Evolutionary conservation across 2,797 vertebrate species (phyloP).

Genomic region (Sandelia bainsii): DNA sequence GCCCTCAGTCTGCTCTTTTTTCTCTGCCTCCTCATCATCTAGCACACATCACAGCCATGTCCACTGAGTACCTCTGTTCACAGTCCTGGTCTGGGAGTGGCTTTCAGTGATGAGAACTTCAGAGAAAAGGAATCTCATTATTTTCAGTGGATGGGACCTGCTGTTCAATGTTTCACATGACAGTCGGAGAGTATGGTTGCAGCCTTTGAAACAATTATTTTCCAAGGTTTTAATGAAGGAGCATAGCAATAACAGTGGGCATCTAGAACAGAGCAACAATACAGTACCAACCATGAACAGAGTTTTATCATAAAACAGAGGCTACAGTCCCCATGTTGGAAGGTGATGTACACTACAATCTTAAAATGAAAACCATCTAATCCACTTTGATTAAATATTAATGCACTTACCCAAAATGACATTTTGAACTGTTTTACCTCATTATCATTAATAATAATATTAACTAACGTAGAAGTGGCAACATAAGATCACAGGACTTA

Average conservation of each 20-base stretch:
- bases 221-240: constrained; percentile 24
- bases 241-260: neutral
- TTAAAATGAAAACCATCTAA: neutral
- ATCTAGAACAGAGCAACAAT: constrained; percentile 3
- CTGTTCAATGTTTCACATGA: constrained; percentile 25
- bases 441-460: neutral
- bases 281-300: neutral
- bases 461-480: neutral
- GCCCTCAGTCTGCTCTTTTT: constrained; percentile 45
- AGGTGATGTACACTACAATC: neutral
- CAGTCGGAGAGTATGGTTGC: constrained; percentile 23
- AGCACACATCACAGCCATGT: constrained; percentile 50
- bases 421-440: neutral
- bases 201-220: constrained; percentile 27
- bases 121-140: constrained; percentile 58
- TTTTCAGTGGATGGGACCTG: constrained; percentile 45
- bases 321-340: neutral
- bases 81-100: constrained; percentile 34
- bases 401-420: neutral
- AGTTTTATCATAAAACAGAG: constrained; percentile 6
- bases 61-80: constrained; percentile 42
- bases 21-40: constrained; percentile 52
- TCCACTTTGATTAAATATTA: neutral
- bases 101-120: constrained; percentile 50
- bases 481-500: neutral